Evolutionary conservation across 2,888 invertebrate genomes (phyloP), one percentile per base, ranked within the genome.

Genomic region (Notodonta ziczac): DNA sequence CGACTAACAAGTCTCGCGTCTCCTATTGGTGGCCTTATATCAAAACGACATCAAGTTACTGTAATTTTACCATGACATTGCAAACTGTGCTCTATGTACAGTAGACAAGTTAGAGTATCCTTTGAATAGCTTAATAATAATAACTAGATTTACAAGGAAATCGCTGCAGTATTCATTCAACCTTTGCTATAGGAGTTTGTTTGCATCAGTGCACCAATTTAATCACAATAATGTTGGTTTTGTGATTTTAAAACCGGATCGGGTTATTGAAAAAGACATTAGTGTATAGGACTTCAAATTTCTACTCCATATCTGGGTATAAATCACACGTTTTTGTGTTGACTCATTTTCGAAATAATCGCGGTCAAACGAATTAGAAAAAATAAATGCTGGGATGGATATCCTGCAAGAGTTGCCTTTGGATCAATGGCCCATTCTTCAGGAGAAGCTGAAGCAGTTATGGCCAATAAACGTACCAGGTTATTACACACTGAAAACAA

Each of bases 381-480:
- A 24, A 24, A 24, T 24, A 24, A 24, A 2, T 54, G 52, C 16
- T 44, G 9, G 9, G 61, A 69, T 72, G 69, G 70, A 70, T 42
- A 51, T 65, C 7, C 24, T 69, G 6, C 56, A 66, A 62, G 78
- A 81, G 67, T 60, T 81, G 42, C 71, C 76, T 5, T 44, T 64
- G 48, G 66, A 61, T 4, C 60, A 74, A 62, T 83, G 82, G 82
- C 63, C 72, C 2, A 55, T 66, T 12, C 70, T 82, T 14, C 70
- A 72, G 62, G 72, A 77, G 24, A 66, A 76, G 58, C 74, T 73
- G 56, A 74, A 60, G 40, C 56, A 58, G 12, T 60, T 73, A 39
- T 81, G 80, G 78, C 82, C 82, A 0, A 55, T 73, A 5, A 72
- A 77, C 35, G 63, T 69, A 0, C 73, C 74, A 5, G 80, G 76